Base-by-base conservation (phyloP, 2,797 vertebrate genomes). In the Pseudochaenichthys georgianus region DNA sequence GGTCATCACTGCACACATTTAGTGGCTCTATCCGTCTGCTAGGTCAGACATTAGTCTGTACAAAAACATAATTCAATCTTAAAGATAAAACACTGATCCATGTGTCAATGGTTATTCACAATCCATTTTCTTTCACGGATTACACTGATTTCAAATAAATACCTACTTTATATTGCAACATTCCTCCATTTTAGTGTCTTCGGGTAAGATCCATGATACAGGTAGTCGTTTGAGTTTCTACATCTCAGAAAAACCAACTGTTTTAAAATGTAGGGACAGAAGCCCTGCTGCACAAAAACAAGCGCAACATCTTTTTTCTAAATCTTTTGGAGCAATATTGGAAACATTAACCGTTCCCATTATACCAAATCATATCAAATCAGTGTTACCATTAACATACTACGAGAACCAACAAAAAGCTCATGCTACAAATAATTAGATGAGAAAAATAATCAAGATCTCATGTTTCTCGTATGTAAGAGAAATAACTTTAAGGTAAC, bases 121-220 rank as follows among this genome's bases (percentile, higher is more conserved):
- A 85, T 75, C 65, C 55, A 82, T 86, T 69, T 68, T 9, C 10
- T 60, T 66, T 17, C 61, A 75, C 63, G 68, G 50, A 77, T 77
- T 47, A 5, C 15, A 28, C n/a, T 61, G 3, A 69, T 74, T 71
- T 73, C 19, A 72, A 83, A 87, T 82, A 93, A 94, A 86, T 82
- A 91, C 79, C 91, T 67, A 70, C 55, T 73, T 83, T 72, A 80
- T 90, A 90, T 91, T 92, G 87, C 88, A 89, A 86, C 84, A 80
- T 72, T 86, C 66, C 83, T 82, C 84, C 66, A 54, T 81, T 81
- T 82, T 86, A 89, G 86, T 83, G 82, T 90, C 83, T 83, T 88
- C 69, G 68, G 81, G 59, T 82, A 64, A 62, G 63, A 85, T 70
- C 70, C 9, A 71, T 51, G 19, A 78, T 52, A 90, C 76, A 77